Evolutionary conservation across 2,797 vertebrate genomes (phyloP), one percentile per base, ranked within the genome.

Genomic region (Sebastes iracundus): DNA sequence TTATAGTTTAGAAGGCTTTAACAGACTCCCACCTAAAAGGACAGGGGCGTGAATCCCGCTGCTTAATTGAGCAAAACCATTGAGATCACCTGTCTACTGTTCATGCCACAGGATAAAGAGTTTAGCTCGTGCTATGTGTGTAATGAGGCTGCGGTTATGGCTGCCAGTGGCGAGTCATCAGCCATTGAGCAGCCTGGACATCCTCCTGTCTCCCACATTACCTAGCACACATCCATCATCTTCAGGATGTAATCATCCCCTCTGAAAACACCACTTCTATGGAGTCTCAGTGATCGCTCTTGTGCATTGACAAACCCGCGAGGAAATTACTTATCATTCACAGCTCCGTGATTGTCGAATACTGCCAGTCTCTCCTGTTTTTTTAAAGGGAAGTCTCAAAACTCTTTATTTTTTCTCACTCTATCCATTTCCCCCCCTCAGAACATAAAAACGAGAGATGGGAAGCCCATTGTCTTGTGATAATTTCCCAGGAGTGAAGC

Each of bases 291-390:
- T 81, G 91, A 92, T 88, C 75, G 66, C 87, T 92, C 79, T 72
- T 77, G 76, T 77, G 91, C 87, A 67, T 82, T 84, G 89, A 91
- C 89, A 92, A 93, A 78, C 83, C 88, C 60, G 63, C 49, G 0
- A 92, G 95, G 93, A 95, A 93, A 95, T 94, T 73, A 93, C 93
- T 95, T 91, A 94, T 95, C 93, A 90, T 95, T 92, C 94, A 93
- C 90, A 87, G 90, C 83, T 90, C 86, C 61, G 73, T 93, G 92
- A 92, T 85, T 90, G 90, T 87, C 77, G 32, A 89, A 82, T 75
- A 84, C 80, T 75, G 69, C 49, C 80, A 58, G 82, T 83, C 81
- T 81, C 83, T 38, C 38, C 68, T 75, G 77, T 80, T 92, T 88
- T 90, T 84, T 20, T n/a, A 28, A 79, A 86, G 78, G 61, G 52